Base-by-base conservation (phyloP, 1,140 invertebrate genomes). In the Contarinia nasturtii region DNA sequence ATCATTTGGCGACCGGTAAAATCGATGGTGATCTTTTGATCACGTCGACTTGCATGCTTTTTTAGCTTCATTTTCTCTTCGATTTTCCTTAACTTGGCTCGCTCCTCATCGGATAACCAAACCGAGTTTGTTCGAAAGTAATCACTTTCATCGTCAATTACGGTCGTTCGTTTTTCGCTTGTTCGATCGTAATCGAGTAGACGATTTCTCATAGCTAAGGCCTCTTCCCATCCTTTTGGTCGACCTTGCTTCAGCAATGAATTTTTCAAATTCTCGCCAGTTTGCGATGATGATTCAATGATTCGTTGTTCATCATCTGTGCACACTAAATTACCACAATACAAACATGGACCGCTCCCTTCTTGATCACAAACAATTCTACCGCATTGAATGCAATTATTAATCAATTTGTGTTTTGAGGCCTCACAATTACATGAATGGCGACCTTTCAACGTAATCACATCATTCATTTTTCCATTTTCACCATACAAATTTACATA, bases 281-380 rank as follows among this genome's bases (percentile, higher is more conserved):
- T 76, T 54, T 79, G 83, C 1, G 74, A 74, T 33, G 79, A 75
- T 19, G 71, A 60, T 46, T 72, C 70, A 38, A 88, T 63, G 33
- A 85, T 64, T 50, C 71, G 70, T 57, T 76, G 70, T 57, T 92
- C 80, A 52, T 84, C 76, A n/a, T 70, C 66, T 2, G 82, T 80
- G 56, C 79, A 84, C 1, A 86, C 90, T 51, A 86, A 61, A 54
- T 78, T 75, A 2, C 77, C 82, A 70, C 96, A 99, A 57, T 84
- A 93, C 11, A 95, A 72, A 62, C 95, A 98, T 1, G 90, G 87
- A 1, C 95, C 95, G 33, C 90, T 82, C 2, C 94, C 93, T 71
- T 99, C 95, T 68, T 97, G 92, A 46, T 76, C 74, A 68, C 94
- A 98, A 19, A 98, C 85, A 56, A 98, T 85, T 51, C 91, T 70